A percentile compares a stretch with the other conserved stretches of the same genome.
phyloP scores from a whole-genome alignment of 2,797 vertebrate species.

The Sciaenops ocellatus region DNA sequence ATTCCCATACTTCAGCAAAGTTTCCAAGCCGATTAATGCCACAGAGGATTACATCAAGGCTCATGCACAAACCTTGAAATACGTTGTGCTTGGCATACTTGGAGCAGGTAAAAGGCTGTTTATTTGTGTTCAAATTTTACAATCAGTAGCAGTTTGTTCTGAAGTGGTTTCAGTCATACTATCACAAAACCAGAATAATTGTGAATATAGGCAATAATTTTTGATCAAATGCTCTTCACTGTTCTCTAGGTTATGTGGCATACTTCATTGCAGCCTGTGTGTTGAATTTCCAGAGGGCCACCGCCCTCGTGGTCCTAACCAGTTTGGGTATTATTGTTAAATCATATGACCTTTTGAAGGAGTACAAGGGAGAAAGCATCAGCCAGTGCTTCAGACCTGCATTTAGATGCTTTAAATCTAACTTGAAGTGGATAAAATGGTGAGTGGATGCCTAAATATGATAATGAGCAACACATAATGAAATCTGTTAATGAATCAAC shows the following conservation, averaged over 20 bases:
- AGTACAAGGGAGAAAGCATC: slow-evolving; percentile 84
- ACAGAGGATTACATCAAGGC: slow-evolving; percentile 82
- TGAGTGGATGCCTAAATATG: slow-evolving; percentile 75
- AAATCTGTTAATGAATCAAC: not conserved
- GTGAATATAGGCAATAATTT: not conserved
- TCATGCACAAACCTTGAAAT: slow-evolving; percentile 82
- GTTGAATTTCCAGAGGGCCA: slow-evolving; percentile 89
- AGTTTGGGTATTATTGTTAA: slow-evolving; percentile 80
- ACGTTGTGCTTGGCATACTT: slow-evolving; percentile 82
- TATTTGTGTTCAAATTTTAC: not conserved
- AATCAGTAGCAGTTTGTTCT: not conserved
- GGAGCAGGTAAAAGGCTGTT: slow-evolving; percentile 85
- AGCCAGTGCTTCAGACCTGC: slow-evolving; percentile 75
- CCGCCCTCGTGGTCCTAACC: slow-evolving; percentile 90
- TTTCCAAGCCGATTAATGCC: slow-evolving; percentile 73
- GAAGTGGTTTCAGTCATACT: too few relatives aligned
- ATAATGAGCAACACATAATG: not conserved
- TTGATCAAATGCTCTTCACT: slow-evolving; percentile 20
- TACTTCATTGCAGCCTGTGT: slow-evolving; percentile 92
- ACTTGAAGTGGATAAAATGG: slow-evolving; percentile 92
- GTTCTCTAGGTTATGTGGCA: slow-evolving; percentile 86
- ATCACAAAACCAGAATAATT: not conserved
- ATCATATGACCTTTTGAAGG: slow-evolving; percentile 83
- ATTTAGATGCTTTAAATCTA: slow-evolving; percentile 70
- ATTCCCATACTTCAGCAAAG: slow-evolving; percentile 81